A percentile compares a stretch with the other conserved stretches of the same genome.
These are phyloP conservation scores for Galaxea fascicularis DNA, from an alignment of 92 coral and sea anemone species.

Conservation along the genomic window DNA sequence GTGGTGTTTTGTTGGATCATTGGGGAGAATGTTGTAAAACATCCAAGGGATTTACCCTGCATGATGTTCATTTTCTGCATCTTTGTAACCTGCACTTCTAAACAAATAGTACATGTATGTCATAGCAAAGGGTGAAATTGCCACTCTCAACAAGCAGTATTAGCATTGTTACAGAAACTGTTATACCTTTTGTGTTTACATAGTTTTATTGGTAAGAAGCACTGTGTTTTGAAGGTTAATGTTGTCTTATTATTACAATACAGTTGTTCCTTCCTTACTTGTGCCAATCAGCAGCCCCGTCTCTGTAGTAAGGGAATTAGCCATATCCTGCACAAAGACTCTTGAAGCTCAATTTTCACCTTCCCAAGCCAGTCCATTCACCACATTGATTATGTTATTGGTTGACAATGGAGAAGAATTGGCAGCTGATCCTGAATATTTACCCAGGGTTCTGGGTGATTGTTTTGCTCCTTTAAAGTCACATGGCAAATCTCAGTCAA, in stretches of 20 bases:
- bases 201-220: no score
- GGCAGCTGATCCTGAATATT: conserved; percentile 81
- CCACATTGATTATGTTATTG: conserved; percentile 61
- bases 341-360: conserved; percentile 35
- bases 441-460: conserved; percentile 36
- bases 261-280: conserved; percentile 83
- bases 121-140: no score
- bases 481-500: conserved; percentile 38
- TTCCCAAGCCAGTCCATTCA: conserved; percentile 62
- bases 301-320: conserved; percentile 76
- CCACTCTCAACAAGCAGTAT: no score
- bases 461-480: conserved; percentile 10
- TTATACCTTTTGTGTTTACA: no score
- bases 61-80: no score
- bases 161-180: no score
- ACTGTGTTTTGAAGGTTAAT: background rate
- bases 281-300: conserved; percentile 84
- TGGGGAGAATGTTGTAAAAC: no score
- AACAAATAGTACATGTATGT: no score
- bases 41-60: no score
- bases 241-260: background rate
- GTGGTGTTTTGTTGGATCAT: no score
- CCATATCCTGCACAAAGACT: conserved; percentile 64
- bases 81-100: no score
- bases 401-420: conserved; percentile 88